These are phyloP conservation scores for Pachymerium ferrugineum DNA, from an alignment of 2,888 invertebrate species.

Conservation along the genomic window DNA sequence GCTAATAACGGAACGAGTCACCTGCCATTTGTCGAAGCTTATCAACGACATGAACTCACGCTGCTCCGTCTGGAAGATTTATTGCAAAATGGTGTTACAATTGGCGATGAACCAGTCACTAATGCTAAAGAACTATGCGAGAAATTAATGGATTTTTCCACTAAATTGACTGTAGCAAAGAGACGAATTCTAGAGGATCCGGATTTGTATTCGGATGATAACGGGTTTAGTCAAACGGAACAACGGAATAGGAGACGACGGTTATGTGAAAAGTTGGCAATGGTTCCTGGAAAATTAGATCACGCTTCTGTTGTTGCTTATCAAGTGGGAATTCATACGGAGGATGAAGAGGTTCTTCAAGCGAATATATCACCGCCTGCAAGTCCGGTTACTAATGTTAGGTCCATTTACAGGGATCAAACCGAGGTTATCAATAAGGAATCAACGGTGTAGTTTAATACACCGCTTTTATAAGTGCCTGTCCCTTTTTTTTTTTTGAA, in stretches of 20 bases:
- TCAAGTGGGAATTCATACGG: slow-evolving; percentile 56
- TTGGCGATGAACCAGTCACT: slow-evolving; percentile 55
- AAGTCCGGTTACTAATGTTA: not conserved
- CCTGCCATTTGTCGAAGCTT: slow-evolving; percentile 64
- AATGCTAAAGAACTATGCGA: slow-evolving; percentile 62
- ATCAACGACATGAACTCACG: slow-evolving; percentile 68
- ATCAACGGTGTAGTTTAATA: slow-evolving; percentile 27
- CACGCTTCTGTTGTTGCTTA: slow-evolving; percentile 80
- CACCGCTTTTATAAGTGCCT: not conserved
- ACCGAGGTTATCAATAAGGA: slow-evolving; percentile 30
- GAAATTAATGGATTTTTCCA: slow-evolving; percentile 69
- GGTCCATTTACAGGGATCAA: slow-evolving; percentile 9
- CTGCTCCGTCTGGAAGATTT: slow-evolving; percentile 69
- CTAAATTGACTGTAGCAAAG: slow-evolving; percentile 71
- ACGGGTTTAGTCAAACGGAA: slow-evolving; percentile 53
- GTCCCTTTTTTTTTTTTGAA: not conserved
- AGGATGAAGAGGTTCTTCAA: not conserved
- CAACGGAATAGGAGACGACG: slow-evolving; percentile 62
- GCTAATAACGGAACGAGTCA: not conserved
- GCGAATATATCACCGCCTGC: not conserved
- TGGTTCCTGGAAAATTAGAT: slow-evolving; percentile 80
- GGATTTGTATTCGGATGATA: slow-evolving; percentile 58
- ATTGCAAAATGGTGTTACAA: slow-evolving; percentile 60
- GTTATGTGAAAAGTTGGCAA: slow-evolving; percentile 66
- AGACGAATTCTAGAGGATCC: slow-evolving; percentile 74